Evolutionary conservation across 2,888 invertebrate species (phyloP), one percentile per base, ranked within the genome.

Genomic region (Dolichomitus sp.): DNA sequence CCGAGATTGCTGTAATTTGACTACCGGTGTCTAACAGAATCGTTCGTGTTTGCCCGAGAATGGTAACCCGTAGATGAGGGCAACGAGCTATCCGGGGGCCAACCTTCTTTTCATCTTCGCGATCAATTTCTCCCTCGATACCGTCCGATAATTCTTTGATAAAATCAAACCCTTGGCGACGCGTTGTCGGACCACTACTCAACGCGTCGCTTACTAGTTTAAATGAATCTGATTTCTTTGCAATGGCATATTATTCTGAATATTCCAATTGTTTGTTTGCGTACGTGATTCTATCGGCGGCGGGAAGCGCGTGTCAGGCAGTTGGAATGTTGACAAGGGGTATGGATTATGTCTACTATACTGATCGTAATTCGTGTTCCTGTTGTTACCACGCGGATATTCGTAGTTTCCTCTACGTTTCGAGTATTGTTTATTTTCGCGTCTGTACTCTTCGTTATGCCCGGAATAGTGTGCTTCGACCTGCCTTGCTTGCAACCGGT

Each of bases 161-260:
- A 42, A 65, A 65, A 65, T 65, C 63, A 23, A 27, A 65, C 37
- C 37, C 63, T 12, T 65, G 23, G 23, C 45, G 42, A 65, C 45
- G 63, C 63, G 63, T 17, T 6, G 63, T 17, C 45, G 63, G 63
- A 45, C 23, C 42, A 12, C 40, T 45, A 14, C 23, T 65, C 63
- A 65, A 42, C 63, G 63, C 63, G 63, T 65, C 45, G 63, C 27
- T 19, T 27, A 11, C 23, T 23, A 65, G 63, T 65, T 65, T 45
- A 45, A 65, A 65, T n/a, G 12, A 1, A 12, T 1, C 4, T 27
- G 5, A 11, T 45, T 65, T 23, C 14, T 3, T 45, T 45, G 42
- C 37, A n/a, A n/a, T 27, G 1, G 27, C 5, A 4, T 9, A 27
- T 48, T 66, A 0, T 19, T 6, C 2, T 7, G 2, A 14, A 0